phyloP scores from a whole-genome alignment of 2,113 vertebrate species.

The Acanthochromis polyacanthus region DNA sequence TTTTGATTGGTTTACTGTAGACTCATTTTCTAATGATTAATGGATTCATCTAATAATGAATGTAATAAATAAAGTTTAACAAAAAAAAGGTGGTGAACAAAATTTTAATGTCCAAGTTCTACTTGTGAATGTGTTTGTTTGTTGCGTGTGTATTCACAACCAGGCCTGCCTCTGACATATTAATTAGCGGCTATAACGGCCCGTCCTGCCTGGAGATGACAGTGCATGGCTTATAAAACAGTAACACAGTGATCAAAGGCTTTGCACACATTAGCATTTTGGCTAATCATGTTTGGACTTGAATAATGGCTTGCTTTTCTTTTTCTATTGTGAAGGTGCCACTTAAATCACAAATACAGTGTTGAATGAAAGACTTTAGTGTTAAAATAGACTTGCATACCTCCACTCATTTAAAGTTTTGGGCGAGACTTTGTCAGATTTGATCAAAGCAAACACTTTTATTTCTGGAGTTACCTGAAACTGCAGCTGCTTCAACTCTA shows the following conservation, averaged over 20 bases:
- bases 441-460: background rate
- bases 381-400: constrained; percentile 4
- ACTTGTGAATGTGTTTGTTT: background rate
- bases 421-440: no score
- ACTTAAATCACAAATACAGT: constrained; percentile 24
- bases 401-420: background rate
- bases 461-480: background rate
- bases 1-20: no score
- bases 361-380: constrained; percentile 21
- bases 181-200: constrained; percentile 70
- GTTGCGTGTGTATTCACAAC: constrained; percentile 13
- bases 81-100: background rate
- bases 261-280: constrained; percentile 79
- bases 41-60: background rate
- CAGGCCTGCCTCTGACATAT: constrained; percentile 52
- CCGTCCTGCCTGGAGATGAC: constrained; percentile 75
- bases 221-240: constrained; percentile 74
- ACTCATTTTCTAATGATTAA: background rate
- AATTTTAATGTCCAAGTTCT: constrained; percentile 1
- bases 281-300: constrained; percentile 72
- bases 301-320: constrained; percentile 50
- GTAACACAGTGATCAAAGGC: constrained; percentile 80
- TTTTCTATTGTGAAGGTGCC: constrained; percentile 61
- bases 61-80: no score
- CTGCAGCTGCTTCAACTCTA: background rate